Conservation (phyloP, 2,797 vertebrate genomes). For the Mallotus villosus region DNA sequence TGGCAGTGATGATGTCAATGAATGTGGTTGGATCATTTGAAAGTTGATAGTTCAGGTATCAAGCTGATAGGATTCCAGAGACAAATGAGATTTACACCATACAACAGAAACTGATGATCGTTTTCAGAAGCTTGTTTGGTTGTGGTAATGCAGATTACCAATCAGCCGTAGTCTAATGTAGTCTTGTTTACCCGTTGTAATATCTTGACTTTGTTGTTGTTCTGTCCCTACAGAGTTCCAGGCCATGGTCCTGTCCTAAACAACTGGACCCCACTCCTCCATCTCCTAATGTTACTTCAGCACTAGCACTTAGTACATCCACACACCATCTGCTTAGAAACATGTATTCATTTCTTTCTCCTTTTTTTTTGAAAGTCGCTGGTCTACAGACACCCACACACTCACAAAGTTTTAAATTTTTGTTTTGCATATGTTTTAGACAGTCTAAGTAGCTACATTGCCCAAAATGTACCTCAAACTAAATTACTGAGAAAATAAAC, state of each 20-base stretch:
- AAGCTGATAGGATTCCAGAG: no score
- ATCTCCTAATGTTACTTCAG: constrained; percentile 10
- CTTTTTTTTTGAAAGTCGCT: constrained; percentile 31
- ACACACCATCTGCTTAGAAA: constrained; percentile 15
- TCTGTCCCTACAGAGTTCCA: constrained; percentile 84
- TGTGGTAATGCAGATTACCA: neutral
- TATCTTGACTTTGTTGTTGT: neutral
- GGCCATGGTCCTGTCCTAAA: constrained; percentile 88
- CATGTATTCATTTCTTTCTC: constrained; percentile 15
- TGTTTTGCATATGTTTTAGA: constrained; percentile 53
- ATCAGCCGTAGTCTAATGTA: neutral
- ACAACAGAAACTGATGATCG: neutral
- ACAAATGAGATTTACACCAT: no score
- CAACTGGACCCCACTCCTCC: constrained; percentile 23
- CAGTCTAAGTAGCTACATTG: constrained; percentile 31
- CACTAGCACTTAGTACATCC: constrained; percentile 46
- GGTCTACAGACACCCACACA: constrained; percentile 39
- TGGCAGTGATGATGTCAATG: neutral
- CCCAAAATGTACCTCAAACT: constrained; percentile 58
- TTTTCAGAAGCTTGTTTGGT: neutral
- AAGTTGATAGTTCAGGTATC: no score
- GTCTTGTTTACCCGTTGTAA: neutral
- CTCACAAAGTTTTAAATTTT: constrained; percentile 34
- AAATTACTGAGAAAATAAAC: constrained; percentile 64
- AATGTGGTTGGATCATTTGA: no score